Evolutionary conservation across 2,888 invertebrate species (phyloP).

Genomic region (Blastobasis adustella): DNA sequence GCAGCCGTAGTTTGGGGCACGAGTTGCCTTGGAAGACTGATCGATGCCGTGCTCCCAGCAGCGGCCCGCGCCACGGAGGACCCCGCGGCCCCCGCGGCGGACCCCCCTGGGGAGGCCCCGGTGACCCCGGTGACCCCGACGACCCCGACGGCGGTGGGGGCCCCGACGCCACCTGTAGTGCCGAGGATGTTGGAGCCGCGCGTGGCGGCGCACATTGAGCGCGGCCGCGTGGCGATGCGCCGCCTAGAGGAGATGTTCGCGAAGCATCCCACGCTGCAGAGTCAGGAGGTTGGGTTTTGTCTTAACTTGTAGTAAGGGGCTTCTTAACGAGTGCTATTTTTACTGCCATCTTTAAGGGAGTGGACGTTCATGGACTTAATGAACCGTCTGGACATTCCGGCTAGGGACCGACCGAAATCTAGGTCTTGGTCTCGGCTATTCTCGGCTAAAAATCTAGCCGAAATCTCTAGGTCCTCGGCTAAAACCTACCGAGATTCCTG

Average conservation of each 20-base stretch:
- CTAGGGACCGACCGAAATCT: no score
- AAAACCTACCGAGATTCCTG: no score
- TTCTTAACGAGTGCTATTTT: no score
- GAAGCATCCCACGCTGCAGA: constrained; percentile 83
- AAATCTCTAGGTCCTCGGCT: no score
- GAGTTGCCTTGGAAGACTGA: not conserved
- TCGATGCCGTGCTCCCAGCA: not conserved
- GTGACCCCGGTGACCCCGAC: constrained; percentile 26
- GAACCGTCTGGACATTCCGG: no score
- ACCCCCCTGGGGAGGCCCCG: constrained; percentile 39
- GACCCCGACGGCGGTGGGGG: constrained; percentile 27
- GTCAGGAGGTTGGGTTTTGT: constrained; percentile 71
- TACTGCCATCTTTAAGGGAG: no score
- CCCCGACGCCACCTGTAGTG: constrained; percentile 25
- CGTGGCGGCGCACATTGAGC: constrained; percentile 85
- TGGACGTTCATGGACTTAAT: no score
- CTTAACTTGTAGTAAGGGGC: no score
- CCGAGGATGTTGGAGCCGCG: constrained; percentile 71
- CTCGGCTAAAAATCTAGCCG: no score
- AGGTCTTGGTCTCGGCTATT: no score
- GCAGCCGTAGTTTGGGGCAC: not conserved
- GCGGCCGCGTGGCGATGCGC: constrained; percentile 83
- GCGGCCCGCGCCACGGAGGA: no score
- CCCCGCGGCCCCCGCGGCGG: no score
- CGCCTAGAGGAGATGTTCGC: constrained; percentile 86